A percentile compares a stretch with the other conserved stretches of the same genome.
Conservation (phyloP, 2,888 invertebrate species). For the Dusona sp. region DNA sequence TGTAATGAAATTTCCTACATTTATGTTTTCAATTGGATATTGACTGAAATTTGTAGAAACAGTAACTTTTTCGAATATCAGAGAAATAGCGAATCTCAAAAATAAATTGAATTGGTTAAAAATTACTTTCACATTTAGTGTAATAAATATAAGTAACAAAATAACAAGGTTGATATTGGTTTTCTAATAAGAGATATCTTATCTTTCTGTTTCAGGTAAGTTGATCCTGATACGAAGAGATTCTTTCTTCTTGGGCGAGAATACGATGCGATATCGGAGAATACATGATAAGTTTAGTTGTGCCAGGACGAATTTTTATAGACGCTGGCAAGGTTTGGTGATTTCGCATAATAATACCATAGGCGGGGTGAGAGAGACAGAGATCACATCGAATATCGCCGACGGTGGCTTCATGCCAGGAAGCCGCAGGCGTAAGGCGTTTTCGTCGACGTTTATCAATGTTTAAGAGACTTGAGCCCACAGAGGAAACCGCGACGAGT, state of each 20-base stretch:
- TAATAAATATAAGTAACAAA: neutral
- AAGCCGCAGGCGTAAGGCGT: conserved; percentile 72
- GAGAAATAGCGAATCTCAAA: neutral
- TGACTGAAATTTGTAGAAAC: neutral
- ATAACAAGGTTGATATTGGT: neutral
- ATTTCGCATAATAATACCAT: conserved; percentile 58
- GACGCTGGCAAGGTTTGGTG: conserved; percentile 57
- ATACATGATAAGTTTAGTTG: conserved; percentile 41
- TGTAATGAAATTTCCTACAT: neutral
- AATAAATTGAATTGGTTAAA: neutral
- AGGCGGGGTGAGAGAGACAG: conserved; percentile 50
- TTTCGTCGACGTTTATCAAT: conserved; percentile 74
- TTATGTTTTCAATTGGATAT: neutral
- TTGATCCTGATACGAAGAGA: conserved; percentile 53
- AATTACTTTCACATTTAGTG: neutral
- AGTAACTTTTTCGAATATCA: neutral
- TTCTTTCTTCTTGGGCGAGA: conserved; percentile 8
- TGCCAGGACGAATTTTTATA: conserved; percentile 68
- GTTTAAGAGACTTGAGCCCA: conserved; percentile 70
- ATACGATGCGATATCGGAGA: conserved; percentile 34
- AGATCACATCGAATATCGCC: conserved; percentile 77
- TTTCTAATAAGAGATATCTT: conserved; percentile 58
- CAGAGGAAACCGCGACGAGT: conserved; percentile 64
- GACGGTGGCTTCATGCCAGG: conserved; percentile 78
- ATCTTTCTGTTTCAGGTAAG: conserved; percentile 79